Evolutionary conservation across 2,113 vertebrate genomes (phyloP), one percentile per base, ranked within the genome.

Genomic region (Myiozetetes cayanensis): DNA sequence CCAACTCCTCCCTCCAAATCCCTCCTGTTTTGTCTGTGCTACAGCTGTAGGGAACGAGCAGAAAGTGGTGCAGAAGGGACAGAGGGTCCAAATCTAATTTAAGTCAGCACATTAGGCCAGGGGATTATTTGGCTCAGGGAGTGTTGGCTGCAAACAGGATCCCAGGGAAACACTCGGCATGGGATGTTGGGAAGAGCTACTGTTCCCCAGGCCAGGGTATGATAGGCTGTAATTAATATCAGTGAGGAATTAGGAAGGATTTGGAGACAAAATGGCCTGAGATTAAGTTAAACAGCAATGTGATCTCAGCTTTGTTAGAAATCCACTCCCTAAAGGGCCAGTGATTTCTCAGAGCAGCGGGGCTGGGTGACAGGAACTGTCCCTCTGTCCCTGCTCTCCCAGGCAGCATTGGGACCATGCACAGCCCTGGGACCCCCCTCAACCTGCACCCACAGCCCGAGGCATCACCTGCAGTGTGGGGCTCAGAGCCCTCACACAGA

Each of bases 261-360:
- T 97, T 93, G 86, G 76, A 90, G 52, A 22, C 39, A 81, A 91
- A 95, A 89, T 59, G 73, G 73, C 70, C 84, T 71, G 49, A 55
- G 61, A 75, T 70, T 76, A 80, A 59, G 47, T 31, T 47, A 59
- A 85, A 78, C 23, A 81, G 86, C 93, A 88, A 66, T 0, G 8
- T 49, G 86, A 93, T 74, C 79, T 92, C 75, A 35, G 86, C 47
- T 81, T 71, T 23, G 23, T 72, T 30, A 56, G 58, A 61, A 73
- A 76, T 52, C 23, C 17, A 53, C 67, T 70, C 75, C 52, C 67
- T 72, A 27, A 78, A 59, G 8, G 49, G 23, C 12, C 0, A 0
- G 7, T 10, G 39, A 15, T 53, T 24, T 50, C 55, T 78, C 2
- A 0, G 59, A 61, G 53, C 44, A 43, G 33, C 0, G 0, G 71